These are phyloP conservation scores for Rotaria magnacalcarata DNA, from an alignment of 2,888 invertebrate genomes.

Conservation along the genomic window DNA sequence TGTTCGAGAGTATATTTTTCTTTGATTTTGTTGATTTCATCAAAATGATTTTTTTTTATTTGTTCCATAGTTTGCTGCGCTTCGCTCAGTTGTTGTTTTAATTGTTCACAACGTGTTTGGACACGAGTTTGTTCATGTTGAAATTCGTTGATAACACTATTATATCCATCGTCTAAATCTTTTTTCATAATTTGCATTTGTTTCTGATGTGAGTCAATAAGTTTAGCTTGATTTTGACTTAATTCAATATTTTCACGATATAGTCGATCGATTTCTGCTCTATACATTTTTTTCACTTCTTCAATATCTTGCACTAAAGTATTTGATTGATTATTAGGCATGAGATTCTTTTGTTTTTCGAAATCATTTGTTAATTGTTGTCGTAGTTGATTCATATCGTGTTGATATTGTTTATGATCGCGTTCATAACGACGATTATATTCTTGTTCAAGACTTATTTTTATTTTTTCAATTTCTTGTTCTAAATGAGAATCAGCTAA, in stretches of 20 bases:
- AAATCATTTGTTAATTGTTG: slow-evolving; percentile 25
- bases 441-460: slow-evolving; percentile 24
- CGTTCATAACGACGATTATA: slow-evolving; percentile 21
- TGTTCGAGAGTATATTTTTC: slow-evolving; percentile 3
- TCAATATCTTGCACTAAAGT: slow-evolving; percentile 4
- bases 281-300: slow-evolving; percentile 27
- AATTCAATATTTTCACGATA: slow-evolving; percentile 33
- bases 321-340: not conserved
- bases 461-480: slow-evolving; percentile 30
- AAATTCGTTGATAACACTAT: slow-evolving; percentile 28
- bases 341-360: not conserved
- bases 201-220: slow-evolving; percentile 29
- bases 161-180: slow-evolving; percentile 34
- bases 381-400: not conserved
- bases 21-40: not conserved
- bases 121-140: slow-evolving; percentile 32
- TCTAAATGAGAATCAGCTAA: slow-evolving; percentile 20
- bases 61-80: not conserved
- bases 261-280: slow-evolving; percentile 21
- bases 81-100: slow-evolving; percentile 20
- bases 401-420: slow-evolving; percentile 30
- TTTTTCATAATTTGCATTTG: slow-evolving; percentile 34
- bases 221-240: slow-evolving; percentile 27
- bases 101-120: slow-evolving; percentile 21
- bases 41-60: not conserved